Base-by-base conservation (phyloP, 2,888 invertebrate species). In the Aradus depressus region DNA sequence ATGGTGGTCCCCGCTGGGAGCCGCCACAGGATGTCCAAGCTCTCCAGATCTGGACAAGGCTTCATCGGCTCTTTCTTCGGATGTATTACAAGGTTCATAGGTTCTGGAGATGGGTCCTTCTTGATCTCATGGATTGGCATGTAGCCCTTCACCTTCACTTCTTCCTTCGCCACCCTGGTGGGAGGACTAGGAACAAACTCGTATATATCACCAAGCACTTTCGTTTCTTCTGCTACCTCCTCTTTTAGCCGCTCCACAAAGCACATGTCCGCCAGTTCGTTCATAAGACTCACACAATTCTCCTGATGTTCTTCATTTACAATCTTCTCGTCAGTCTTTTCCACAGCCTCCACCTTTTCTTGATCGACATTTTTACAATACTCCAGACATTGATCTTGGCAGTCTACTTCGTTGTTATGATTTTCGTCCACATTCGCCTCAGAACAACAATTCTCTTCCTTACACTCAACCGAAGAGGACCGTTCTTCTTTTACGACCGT, bases 1-100 rank as follows among this genome's bases (percentile, higher is more conserved):
- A 60, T 59, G 12, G 60, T 60, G 4, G 60, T 60, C 3, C 59
- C 60, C 51, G 58, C 59, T n/a, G 60, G 60, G n/a, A 60, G 50
- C 37, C 54, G 58, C 53, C 54, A 58, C 12, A 55, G 28, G 18
- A 55, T 51, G 35, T 54, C 50, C 18, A 57, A 42, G 48, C 44
- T 55, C 14, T 55, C 55, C 16, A 55, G 25, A 5, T 55, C 55
- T n/a, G n/a, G n/a, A 22, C 50, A 44, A 4, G 45, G 39, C 14
- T 51, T 53, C 38, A 55, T n/a, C 1, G 49, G 42, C 21, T 49
- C 37, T n/a, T 43, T 37, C 38, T 53, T 50, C 4, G 50, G 35
- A 23, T 70, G 41, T 4, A 52, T 50, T 31, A 55, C 52, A 3
- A 55, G 55, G 34, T 52, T 55, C 1, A 54, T 52, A 18, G 25